Conservation (phyloP, 2,113 vertebrate genomes). For the Elgaria multicarinata region DNA sequence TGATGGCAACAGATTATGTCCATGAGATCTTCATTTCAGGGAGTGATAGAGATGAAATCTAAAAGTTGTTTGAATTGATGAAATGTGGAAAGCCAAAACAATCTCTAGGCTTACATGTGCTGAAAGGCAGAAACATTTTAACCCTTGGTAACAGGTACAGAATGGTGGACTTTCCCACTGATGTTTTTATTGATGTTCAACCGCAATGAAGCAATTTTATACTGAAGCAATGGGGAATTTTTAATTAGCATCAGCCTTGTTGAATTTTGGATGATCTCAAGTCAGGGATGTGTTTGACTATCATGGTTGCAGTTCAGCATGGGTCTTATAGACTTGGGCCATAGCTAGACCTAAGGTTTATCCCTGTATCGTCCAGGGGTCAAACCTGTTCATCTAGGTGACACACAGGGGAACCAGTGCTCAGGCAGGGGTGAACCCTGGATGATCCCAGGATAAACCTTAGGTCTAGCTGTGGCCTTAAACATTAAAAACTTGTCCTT, state of each 20-base stretch:
- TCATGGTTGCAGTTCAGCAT: not conserved
- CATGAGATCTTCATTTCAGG: slow-evolving; percentile 30
- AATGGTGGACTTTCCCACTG: not conserved
- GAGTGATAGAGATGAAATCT: not conserved
- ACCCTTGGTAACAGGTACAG: not conserved
- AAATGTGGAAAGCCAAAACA: slow-evolving; percentile 45
- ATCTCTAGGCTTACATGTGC: slow-evolving; percentile 14
- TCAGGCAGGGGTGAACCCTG: too few relatives aligned
- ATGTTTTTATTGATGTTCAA: too few relatives aligned
- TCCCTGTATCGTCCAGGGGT: too few relatives aligned
- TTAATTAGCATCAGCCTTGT: not conserved
- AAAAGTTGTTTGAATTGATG: slow-evolving; percentile 31
- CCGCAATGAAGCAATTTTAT: not conserved
- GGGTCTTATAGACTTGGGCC: not conserved
- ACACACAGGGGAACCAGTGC: too few relatives aligned
- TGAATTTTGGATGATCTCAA: not conserved
- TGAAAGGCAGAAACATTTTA: slow-evolving; percentile 38
- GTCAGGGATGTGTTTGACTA: not conserved
- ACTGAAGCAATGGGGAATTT: not conserved
- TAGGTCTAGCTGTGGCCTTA: too few relatives aligned
- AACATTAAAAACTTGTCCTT: not conserved
- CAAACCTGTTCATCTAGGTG: too few relatives aligned
- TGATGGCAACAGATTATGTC: not conserved
- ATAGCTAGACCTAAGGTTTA: too few relatives aligned
- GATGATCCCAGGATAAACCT: too few relatives aligned